These are phyloP conservation scores for Cryptocheilus praepositus DNA, from an alignment of 2,888 invertebrate genomes.

Conservation along the genomic window DNA sequence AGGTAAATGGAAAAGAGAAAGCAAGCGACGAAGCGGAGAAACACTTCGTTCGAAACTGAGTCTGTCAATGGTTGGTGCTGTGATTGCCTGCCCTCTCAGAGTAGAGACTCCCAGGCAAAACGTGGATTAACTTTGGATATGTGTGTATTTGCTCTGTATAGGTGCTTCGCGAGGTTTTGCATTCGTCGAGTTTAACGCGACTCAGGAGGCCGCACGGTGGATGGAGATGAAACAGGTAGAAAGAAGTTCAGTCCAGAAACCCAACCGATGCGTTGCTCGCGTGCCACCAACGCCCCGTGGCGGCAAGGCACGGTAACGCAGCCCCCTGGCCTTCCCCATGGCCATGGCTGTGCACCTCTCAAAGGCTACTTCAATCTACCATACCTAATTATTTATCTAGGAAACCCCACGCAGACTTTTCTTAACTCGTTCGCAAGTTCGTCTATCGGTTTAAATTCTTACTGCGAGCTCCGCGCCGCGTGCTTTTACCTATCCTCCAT, in stretches of 20 bases:
- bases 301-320: constrained; percentile 73
- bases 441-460: constrained; percentile 41
- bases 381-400: constrained; percentile 66
- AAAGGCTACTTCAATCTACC: constrained; percentile 73
- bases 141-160: constrained; percentile 85
- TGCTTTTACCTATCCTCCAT: constrained; percentile 52
- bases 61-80: constrained; percentile 75
- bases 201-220: constrained; percentile 92
- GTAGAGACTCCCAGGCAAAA: constrained; percentile 73
- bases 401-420: constrained; percentile 57
- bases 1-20: constrained; percentile 63
- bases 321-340: constrained; percentile 70
- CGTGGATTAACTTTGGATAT: constrained; percentile 75
- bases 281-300: constrained; percentile 74
- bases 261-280: constrained; percentile 72
- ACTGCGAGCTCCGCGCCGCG: constrained; percentile 46
- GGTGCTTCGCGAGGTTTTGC: constrained; percentile 89
- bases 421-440: constrained; percentile 46
- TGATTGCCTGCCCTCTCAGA: constrained; percentile 75
- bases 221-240: constrained; percentile 93
- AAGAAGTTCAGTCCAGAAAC: constrained; percentile 72
- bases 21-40: constrained; percentile 60
- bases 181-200: constrained; percentile 93
- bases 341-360: constrained; percentile 73
- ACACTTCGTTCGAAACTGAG: constrained; percentile 69